Conservation (phyloP, 2,113 vertebrate genomes). For the Cyphomyrus plagiostoma region DNA sequence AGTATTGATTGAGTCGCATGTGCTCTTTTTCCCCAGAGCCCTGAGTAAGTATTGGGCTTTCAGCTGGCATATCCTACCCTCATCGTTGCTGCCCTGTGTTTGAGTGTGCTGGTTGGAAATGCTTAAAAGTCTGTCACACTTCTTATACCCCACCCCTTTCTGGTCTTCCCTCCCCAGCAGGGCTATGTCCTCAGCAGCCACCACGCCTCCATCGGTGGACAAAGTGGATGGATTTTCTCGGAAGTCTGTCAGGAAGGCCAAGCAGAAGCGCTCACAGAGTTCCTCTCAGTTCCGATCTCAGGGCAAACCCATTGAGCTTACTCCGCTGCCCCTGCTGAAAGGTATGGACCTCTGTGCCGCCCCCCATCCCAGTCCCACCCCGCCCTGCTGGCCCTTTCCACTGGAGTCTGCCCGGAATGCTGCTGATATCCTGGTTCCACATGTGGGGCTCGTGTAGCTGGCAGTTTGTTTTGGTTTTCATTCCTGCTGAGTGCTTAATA, state of each 20-base stretch:
- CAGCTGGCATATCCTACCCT: neutral
- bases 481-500: neutral
- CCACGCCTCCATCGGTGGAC: constrained; percentile 98
- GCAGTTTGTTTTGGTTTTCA: neutral
- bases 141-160: neutral
- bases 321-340: constrained; percentile 94
- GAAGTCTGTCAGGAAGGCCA: constrained; percentile 99
- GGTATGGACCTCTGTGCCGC: constrained; percentile 61
- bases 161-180: constrained; percentile 53
- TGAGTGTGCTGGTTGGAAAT: neutral
- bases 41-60: neutral
- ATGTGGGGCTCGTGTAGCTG: neutral
- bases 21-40: neutral
- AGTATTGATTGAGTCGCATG: neutral
- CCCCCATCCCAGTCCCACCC: neutral
- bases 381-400: neutral
- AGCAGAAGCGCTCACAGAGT: constrained; percentile 99
- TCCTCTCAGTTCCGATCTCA: constrained; percentile 98
- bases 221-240: constrained; percentile 99
- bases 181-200: constrained; percentile 99
- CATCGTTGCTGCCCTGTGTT: neutral
- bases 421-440: neutral
- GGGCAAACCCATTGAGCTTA: constrained; percentile 98
- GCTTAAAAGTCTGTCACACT: neutral
- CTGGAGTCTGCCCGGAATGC: neutral